These are phyloP conservation scores for Seriola quinqueradiata DNA, from an alignment of 2,113 vertebrate species.

Conservation along the genomic window DNA sequence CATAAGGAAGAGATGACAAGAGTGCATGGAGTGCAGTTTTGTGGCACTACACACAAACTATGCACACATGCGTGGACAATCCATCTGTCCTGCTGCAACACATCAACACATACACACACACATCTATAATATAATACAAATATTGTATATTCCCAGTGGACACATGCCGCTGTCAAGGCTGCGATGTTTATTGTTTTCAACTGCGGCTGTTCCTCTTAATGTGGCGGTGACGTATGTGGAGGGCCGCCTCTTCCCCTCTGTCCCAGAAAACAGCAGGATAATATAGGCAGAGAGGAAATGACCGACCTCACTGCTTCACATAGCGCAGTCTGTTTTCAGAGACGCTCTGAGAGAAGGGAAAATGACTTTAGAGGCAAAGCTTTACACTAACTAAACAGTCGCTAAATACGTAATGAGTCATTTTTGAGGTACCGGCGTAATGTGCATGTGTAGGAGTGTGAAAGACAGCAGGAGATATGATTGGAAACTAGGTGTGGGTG, in stretches of 20 bases:
- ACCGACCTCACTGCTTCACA: conserved; percentile 35
- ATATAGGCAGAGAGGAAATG: conserved; percentile 49
- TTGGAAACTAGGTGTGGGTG: conserved; percentile 45
- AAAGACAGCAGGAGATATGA: conserved; percentile 49
- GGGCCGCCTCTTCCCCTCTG: conserved; percentile 28
- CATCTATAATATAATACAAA: conserved; percentile 5
- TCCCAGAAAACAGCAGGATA: conserved; percentile 61
- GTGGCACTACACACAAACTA: conserved; percentile 16
- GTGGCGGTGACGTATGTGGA: conserved; percentile 54
- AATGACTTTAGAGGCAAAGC: conserved; percentile 28
- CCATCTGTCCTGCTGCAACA: conserved; percentile 18
- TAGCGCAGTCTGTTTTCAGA: conserved; percentile 12
- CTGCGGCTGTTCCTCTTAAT: conserved; percentile 43
- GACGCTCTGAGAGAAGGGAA: conserved; percentile 26
- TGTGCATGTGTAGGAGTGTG: conserved; percentile 58
- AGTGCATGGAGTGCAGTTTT: conserved; percentile 4
- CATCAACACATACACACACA: conserved; percentile 22
- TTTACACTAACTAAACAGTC: conserved; percentile 37
- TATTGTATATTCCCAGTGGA: conserved; percentile 48
- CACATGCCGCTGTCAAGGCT: conserved; percentile 50
- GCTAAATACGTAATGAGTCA: conserved; percentile 61
- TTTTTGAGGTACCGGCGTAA: conserved; percentile 35
- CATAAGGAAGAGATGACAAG: conserved; percentile 20
- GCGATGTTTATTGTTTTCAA: conserved; percentile 60
- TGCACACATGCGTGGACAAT: conserved; percentile 22